These are phyloP conservation scores for Colius striatus DNA, from an alignment of 2,113 vertebrate genomes.

Conservation along the genomic window DNA sequence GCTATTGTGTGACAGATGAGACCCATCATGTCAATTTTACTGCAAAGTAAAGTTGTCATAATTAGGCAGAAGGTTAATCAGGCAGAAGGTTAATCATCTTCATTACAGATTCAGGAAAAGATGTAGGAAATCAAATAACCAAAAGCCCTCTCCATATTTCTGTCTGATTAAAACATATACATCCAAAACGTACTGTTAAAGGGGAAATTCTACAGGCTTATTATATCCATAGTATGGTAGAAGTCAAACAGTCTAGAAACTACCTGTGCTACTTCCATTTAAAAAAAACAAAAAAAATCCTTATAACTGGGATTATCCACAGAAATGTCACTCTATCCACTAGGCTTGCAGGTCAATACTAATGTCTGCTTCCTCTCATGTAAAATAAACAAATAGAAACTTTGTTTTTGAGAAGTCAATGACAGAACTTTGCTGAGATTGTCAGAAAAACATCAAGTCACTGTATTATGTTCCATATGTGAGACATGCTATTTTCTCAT, in stretches of 20 bases:
- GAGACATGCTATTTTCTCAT: neutral
- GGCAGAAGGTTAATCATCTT: neutral
- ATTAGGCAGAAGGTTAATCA: neutral
- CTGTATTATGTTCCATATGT: rapidly evolving
- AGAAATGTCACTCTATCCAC: neutral
- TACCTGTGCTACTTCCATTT: neutral
- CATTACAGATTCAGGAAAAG: neutral
- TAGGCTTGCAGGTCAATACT: neutral
- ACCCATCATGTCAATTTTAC: neutral
- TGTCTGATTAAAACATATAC: neutral
- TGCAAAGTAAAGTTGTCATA: neutral
- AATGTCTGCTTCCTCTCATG: neutral
- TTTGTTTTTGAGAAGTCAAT: neutral
- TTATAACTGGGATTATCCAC: neutral
- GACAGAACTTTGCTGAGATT: neutral
- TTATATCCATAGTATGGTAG: neutral
- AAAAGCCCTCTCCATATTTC: neutral
- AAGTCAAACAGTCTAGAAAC: neutral
- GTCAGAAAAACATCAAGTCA: neutral
- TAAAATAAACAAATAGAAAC: neutral
- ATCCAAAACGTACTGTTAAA: neutral
- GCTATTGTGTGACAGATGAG: neutral
- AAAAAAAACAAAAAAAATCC: neutral
- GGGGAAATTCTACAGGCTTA: neutral
- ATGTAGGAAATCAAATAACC: neutral